Conservation (phyloP, 1,140 invertebrate species). For the Rhagoletis pomonella region DNA sequence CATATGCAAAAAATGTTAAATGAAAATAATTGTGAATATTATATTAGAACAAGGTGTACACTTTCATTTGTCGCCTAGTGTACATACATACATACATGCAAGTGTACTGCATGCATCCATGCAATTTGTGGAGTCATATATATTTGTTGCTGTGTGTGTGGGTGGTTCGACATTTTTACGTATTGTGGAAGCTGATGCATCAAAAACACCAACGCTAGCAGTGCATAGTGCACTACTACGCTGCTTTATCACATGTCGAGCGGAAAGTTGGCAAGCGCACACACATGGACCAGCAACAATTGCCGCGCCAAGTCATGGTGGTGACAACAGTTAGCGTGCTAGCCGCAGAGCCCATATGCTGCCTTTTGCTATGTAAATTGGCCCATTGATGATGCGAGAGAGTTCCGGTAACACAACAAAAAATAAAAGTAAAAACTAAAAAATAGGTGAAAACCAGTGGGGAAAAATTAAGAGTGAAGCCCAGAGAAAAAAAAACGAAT, state of each 20-base stretch:
- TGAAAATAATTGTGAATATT: too few relatives aligned
- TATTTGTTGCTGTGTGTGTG: background rate
- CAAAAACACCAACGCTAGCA: background rate
- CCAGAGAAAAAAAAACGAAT: background rate
- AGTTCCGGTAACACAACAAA: background rate
- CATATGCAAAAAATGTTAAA: too few relatives aligned
- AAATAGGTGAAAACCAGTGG: background rate
- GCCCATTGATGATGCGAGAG: background rate
- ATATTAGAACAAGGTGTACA: too few relatives aligned
- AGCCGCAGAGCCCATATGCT: too few relatives aligned
- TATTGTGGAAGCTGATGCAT: slow-evolving; percentile 31
- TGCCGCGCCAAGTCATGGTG: slow-evolving; percentile 21
- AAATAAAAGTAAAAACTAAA: background rate
- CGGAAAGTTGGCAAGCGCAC: slow-evolving; percentile 20
- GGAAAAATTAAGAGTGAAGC: too few relatives aligned
- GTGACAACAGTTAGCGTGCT: slow-evolving; percentile 17
- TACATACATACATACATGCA: too few relatives aligned
- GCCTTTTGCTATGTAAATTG: too few relatives aligned
- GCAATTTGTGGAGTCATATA: background rate
- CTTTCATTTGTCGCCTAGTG: too few relatives aligned
- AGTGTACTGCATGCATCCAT: background rate
- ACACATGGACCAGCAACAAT: slow-evolving; percentile 8
- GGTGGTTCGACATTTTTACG: slow-evolving; percentile 10
- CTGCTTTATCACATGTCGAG: background rate
- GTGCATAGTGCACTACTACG: background rate